Evolutionary conservation across 2,113 vertebrate genomes (phyloP), one percentile per base, ranked within the genome.

Genomic region (Tragulus kanchil): DNA sequence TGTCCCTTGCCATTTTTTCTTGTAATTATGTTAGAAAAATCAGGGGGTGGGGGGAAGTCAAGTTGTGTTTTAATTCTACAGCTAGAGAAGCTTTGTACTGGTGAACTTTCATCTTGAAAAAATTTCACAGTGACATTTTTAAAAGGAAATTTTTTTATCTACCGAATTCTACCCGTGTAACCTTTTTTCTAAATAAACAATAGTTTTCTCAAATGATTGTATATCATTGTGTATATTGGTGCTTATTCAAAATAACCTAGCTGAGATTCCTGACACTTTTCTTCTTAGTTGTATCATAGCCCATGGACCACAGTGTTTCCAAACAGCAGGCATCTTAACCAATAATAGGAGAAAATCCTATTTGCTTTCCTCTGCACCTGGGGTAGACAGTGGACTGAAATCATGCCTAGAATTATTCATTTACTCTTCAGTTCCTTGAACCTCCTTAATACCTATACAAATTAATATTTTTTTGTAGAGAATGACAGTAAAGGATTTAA

Each of bases 151-250:
- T 98, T 99, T 99, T 99, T 99, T 99, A 99, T 99, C 99, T 99
- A 99, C 99, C 99, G 99, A 99, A 99, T 99, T 99, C 99, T 99
- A 99, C 99, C 99, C 99, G 99, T 99, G 99, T 99, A 99, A 99
- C 99, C 99, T 99, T 99, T 98, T 99, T 99, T 99, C 99, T 99
- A 99, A 99, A 99, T 99, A 99, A 99, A 99, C 99, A 98, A 99
- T 99, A 99, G 99, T 99, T 99, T 99, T 99, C 99, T 99, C 99
- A 99, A 99, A 99, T 99, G 99, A 99, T 99, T 99, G 98, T 99
- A 99, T 98, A 98, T 98, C 89, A 82, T 98, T 98, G 98, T 99
- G 61, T 99, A 98, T 97, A 98, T 98, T 98, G 97, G 99, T 97
- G 89, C 96, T 99, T 99, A 97, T 98, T 98, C 84, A 92, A 16